Evolutionary conservation across 2,113 vertebrate species (phyloP), one percentile per base, ranked within the genome.

Genomic region (Cinclus mexicanus): DNA sequence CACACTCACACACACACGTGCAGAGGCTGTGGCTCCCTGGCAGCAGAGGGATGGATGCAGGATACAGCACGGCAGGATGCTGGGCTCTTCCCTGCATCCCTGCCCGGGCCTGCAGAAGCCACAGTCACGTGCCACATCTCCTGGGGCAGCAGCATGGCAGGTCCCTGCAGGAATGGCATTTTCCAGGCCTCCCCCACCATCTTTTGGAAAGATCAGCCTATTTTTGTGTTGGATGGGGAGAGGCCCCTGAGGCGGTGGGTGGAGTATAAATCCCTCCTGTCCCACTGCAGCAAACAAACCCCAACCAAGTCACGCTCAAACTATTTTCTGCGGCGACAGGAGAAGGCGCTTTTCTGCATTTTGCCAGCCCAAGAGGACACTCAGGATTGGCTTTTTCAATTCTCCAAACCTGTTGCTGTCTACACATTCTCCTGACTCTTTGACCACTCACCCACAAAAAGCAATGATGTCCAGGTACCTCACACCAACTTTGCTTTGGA

Each of bases 191-290:
- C 47, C 53, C 3, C 4, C 4, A 59, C 57, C 57, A 42, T 82
- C 88, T 87, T 90, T 89, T 64, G 78, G 26, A 78, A 90, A 93
- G 83, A 92, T 75, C 88, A 81, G 71, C 64, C 92, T 93, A 63
- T 88, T 87, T 92, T 92, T 83, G 77, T 37, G 63, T 44, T 26
- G 75, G 46, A n/a, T 68, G 87, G 53, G 63, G 71, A 91, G 80
- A 93, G 88, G 83, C 71, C 77, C 94, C 85, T 25, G 57, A 81
- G 90, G 75, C 19, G 1, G 79, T 87, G 83, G 81, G 82, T 94
- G 74, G 96, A 61, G 81, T 78, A 79, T 72, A 85, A 93, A 89
- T 89, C 85, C 71, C 92, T 91, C 85, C 90, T 91, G 90, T 93
- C 92, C 94, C 71, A 78, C 85, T 72, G 77, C 94, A 88, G 69